Percentiles rank a stretch among this genome's conserved stretches.
These are phyloP conservation scores for Harpalus rubripes DNA, from an alignment of 2,888 invertebrate genomes.

Conservation along the genomic window DNA sequence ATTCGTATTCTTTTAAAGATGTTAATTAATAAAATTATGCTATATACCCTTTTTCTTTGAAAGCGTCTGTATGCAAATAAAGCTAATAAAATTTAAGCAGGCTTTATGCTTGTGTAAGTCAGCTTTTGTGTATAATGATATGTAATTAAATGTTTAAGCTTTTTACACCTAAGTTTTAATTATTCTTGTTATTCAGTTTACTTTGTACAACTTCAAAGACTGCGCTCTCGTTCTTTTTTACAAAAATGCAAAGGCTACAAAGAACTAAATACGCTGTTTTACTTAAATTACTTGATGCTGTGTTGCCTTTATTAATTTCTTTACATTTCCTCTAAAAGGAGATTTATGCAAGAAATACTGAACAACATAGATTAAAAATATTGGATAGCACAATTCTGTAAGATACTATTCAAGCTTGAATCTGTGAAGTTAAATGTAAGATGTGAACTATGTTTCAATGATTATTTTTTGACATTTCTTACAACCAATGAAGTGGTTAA, in stretches of 20 bases:
- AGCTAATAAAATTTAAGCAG: neutral
- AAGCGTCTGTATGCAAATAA: neutral
- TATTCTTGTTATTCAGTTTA: conserved; percentile 33
- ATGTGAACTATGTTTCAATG: no score
- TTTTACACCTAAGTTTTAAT: conserved; percentile 38
- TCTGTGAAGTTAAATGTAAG: no score
- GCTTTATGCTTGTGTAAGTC: neutral
- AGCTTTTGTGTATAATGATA: conserved; percentile 25
- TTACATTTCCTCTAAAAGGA: neutral
- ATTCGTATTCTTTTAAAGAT: neutral
- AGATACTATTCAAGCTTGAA: no score
- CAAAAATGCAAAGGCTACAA: neutral
- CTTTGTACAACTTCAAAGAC: conserved; percentile 24
- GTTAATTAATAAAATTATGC: neutral
- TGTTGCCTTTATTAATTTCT: neutral
- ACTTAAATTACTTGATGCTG: neutral
- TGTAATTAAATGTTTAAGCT: conserved; percentile 40
- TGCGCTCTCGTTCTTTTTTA: neutral
- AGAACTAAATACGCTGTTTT: neutral
- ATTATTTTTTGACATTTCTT: no score
- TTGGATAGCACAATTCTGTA: no score
- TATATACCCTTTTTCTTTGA: neutral
- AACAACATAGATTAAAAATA: no score
- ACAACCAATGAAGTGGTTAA: no score
- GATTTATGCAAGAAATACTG: neutral